Percentiles rank a stretch among this genome's conserved stretches.
These are phyloP conservation scores for Notolepis coatsorum DNA, from an alignment of 2,797 vertebrate species.

Conservation along the genomic window DNA sequence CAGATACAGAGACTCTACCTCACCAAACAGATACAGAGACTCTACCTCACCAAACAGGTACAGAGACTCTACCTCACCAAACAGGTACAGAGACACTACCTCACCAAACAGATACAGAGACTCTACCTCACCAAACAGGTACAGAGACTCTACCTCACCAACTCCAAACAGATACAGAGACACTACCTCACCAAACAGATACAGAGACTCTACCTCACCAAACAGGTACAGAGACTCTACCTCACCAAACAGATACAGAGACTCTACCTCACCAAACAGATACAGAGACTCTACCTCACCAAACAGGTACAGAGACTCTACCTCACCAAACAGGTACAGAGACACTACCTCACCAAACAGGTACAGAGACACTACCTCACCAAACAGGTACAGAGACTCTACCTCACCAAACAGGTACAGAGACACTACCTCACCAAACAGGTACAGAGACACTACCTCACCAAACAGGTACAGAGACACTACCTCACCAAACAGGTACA, in stretches of 20 bases:
- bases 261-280: conserved; percentile 97
- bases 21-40: conserved; percentile 94
- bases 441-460: conserved; percentile 85
- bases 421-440: conserved; percentile 98
- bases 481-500: conserved; percentile 97
- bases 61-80: no score
- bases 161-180: conserved; percentile 92
- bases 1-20: conserved; percentile 90
- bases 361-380: conserved; percentile 96
- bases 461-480: conserved; percentile 94
- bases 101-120: conserved; percentile 93
- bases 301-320: conserved; percentile 96
- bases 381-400: conserved; percentile 91
- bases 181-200: no score
- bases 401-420: conserved; percentile 92
- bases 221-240: conserved; percentile 91
- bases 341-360: no score
- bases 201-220: conserved; percentile 96
- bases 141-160: conserved; percentile 96
- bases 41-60: conserved; percentile 98
- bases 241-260: conserved; percentile 95
- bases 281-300: no score
- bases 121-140: no score
- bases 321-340: conserved; percentile 94
- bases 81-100: conserved; percentile 93